Evolutionary conservation across 1,140 invertebrate species (phyloP).

Genomic region (Panagrolaimus sp.): DNA sequence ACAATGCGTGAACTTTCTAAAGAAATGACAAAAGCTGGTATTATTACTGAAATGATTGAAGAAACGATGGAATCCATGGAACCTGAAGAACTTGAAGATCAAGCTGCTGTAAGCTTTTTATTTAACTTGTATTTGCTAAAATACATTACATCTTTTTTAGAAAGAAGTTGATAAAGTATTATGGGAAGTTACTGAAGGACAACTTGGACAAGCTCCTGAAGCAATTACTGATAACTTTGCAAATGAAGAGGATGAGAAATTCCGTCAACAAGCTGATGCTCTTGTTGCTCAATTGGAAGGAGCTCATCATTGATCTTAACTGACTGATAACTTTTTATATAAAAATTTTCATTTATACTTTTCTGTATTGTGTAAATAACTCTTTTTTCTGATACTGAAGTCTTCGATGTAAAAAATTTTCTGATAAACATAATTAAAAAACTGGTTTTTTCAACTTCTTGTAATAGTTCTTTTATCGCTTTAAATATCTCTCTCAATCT

Average conservation of each 20-base stretch:
- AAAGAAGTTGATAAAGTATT: conserved; percentile 90
- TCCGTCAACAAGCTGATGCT: conserved; percentile 7
- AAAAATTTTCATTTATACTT: too few species aligned
- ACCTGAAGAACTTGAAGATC: conserved; percentile 82
- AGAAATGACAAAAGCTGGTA: conserved; percentile 96
- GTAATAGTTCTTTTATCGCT: too few species aligned
- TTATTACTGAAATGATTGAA: conserved; percentile 97
- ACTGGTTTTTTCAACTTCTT: too few species aligned
- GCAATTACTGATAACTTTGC: conserved; percentile 21
- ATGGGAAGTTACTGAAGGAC: conserved; percentile 85
- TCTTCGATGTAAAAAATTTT: too few species aligned
- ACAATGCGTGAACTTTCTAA: conserved; percentile 96
- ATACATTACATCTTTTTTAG: conserved; percentile 24
- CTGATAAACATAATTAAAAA: too few species aligned
- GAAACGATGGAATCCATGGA: conserved; percentile 88
- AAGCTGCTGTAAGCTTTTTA: conserved; percentile 67
- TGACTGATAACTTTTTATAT: too few species aligned
- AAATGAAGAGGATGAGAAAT: not conserved
- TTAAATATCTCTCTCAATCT: too few species aligned
- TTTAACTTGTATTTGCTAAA: not conserved
- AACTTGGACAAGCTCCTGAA: conserved; percentile 55
- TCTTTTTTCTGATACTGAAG: too few species aligned
- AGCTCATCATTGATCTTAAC: conserved; percentile 2
- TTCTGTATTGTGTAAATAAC: too few species aligned
- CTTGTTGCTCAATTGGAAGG: not conserved